Conservation (phyloP, 2,797 vertebrate species). For the Graptemys geographica region DNA sequence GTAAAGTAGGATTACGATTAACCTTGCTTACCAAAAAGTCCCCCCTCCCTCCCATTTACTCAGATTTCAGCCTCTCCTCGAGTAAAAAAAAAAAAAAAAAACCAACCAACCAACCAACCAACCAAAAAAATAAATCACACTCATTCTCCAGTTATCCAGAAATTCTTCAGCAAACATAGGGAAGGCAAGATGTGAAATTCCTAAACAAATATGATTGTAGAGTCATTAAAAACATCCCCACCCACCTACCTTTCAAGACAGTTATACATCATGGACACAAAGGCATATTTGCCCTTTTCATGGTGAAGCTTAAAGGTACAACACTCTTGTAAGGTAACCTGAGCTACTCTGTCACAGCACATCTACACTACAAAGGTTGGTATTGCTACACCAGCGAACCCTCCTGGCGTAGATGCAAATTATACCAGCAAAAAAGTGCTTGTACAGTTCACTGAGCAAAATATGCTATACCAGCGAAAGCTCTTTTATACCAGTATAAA, state of each 20-base stretch:
- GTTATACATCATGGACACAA: accelerated
- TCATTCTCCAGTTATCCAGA: background rate
- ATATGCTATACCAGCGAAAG: background rate
- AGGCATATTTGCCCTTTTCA: background rate
- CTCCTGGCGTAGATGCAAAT: background rate
- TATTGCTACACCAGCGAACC: background rate
- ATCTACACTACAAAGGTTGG: background rate
- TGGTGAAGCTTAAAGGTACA: background rate
- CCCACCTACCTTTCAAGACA: background rate
- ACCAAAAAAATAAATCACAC: background rate
- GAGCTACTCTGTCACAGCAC: background rate
- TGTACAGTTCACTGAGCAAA: background rate
- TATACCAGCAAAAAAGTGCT: background rate
- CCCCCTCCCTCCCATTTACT: background rate
- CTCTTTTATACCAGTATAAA: background rate
- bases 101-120: too few relatives aligned
- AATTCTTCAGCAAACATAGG: accelerated
- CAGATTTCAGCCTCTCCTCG: background rate
- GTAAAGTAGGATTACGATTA: background rate
- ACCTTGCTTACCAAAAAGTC: background rate
- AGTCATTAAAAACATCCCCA: background rate
- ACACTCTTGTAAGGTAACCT: background rate
- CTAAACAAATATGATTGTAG: background rate
- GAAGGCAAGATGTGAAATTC: background rate
- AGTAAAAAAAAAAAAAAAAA: background rate